Percentiles rank a stretch among this genome's conserved stretches.
Conservation (phyloP, 1,140 invertebrate species). For the Drosophila baimaii region DNA sequence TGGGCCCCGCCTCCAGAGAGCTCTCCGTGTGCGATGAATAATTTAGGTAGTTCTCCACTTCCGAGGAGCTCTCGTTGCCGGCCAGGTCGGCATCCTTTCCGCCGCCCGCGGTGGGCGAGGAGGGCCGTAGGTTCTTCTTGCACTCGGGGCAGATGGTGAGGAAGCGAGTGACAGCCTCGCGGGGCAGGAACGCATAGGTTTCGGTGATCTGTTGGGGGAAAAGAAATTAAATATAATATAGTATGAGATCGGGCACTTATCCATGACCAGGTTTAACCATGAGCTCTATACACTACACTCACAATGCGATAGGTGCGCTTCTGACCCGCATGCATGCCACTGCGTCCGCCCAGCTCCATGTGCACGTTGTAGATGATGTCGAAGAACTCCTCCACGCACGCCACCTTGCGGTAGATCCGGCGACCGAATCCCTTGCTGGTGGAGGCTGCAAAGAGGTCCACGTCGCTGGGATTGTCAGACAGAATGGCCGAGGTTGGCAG, state of each 20-base stretch:
- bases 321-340: slow-evolving; percentile 97
- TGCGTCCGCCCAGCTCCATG: slow-evolving; percentile 94
- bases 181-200: slow-evolving; percentile 96
- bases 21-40: slow-evolving; percentile 83
- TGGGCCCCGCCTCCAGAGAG: slow-evolving; percentile 74
- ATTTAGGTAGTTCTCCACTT: slow-evolving; percentile 75
- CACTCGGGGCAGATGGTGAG: slow-evolving; percentile 97
- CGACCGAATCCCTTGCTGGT: slow-evolving; percentile 85
- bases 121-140: slow-evolving; percentile 92
- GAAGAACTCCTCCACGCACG: slow-evolving; percentile 98
- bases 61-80: slow-evolving; percentile 81
- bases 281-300: slow-evolving; percentile 85
- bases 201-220: slow-evolving; percentile 93
- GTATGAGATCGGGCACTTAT: neutral
- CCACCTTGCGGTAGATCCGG: slow-evolving; percentile 93
- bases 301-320: slow-evolving; percentile 98
- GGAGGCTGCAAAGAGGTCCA: slow-evolving; percentile 79
- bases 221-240: neutral
- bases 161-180: slow-evolving; percentile 97
- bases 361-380: slow-evolving; percentile 98
- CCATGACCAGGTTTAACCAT: neutral
- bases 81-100: slow-evolving; percentile 60
- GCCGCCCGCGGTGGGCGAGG: slow-evolving; percentile 85
- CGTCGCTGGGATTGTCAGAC: slow-evolving; percentile 72
- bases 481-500: slow-evolving; percentile 69